phyloP scores from a whole-genome alignment of 2,113 vertebrate genomes.

The Urocitellus parryii region DNA sequence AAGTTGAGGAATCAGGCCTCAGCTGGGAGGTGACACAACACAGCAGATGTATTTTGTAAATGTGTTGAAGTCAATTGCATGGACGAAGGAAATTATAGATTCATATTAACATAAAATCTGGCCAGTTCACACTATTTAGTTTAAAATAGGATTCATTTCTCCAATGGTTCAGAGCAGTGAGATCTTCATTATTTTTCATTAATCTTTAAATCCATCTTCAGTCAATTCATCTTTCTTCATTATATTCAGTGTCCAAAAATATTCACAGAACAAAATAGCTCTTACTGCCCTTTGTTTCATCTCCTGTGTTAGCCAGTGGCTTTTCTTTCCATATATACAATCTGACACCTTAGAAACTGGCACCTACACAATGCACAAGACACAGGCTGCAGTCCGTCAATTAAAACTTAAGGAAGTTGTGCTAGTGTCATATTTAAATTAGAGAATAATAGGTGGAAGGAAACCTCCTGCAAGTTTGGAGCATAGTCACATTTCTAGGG shows the following conservation, averaged over 20 bases:
- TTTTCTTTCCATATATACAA: slow-evolving; percentile 75
- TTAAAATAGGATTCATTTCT: slow-evolving; percentile 68
- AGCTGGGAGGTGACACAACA: background rate
- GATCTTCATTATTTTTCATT: slow-evolving; percentile 56
- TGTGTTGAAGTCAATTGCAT: slow-evolving; percentile 56
- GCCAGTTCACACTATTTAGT: background rate
- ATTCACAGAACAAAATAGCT: slow-evolving; percentile 81
- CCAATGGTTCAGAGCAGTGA: too few relatives aligned
- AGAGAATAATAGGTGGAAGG: background rate
- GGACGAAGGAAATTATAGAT: background rate
- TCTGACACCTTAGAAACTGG: slow-evolving; percentile 73
- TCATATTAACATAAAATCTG: slow-evolving; percentile 21
- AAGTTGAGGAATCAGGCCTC: background rate
- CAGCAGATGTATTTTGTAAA: slow-evolving; percentile 68
- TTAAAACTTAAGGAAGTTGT: slow-evolving; percentile 77
- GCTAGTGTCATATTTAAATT: slow-evolving; percentile 78
- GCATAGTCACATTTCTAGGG: slow-evolving; percentile 20
- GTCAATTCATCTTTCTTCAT: slow-evolving; percentile 87
- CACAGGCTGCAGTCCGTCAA: slow-evolving; percentile 63
- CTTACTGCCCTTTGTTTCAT: slow-evolving; percentile 71
- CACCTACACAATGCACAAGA: slow-evolving; percentile 60
- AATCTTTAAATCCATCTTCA: slow-evolving; percentile 68
- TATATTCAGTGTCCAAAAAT: slow-evolving; percentile 82
- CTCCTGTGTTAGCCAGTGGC: slow-evolving; percentile 27
- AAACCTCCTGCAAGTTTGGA: slow-evolving; percentile 32